phyloP scores from a whole-genome alignment of 2,888 invertebrate species.

The Metellina segmentata region DNA sequence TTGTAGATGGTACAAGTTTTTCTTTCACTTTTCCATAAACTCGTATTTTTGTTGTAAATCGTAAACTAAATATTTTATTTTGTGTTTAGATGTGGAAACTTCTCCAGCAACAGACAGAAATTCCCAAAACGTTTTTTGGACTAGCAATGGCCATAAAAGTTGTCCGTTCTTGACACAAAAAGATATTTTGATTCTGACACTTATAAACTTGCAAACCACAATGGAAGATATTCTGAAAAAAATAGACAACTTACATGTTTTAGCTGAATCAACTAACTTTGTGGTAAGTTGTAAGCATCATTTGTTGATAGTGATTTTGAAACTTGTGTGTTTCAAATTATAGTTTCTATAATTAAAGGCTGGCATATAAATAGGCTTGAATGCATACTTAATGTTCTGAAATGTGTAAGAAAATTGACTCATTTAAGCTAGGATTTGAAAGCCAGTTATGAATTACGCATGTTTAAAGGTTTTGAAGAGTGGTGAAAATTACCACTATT shows the following conservation, averaged over 20 bases:
- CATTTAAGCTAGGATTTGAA: too few relatives aligned
- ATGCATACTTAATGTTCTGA: too few relatives aligned
- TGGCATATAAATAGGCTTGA: too few relatives aligned
- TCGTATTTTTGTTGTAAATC: too few relatives aligned
- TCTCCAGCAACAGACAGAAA: slow-evolving; percentile 10
- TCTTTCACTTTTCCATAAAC: too few relatives aligned
- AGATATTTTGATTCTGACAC: slow-evolving; percentile 47
- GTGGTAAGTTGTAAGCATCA: slow-evolving; percentile 13
- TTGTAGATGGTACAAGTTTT: too few relatives aligned
- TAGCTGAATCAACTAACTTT: slow-evolving; percentile 47
- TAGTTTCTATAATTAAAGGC: too few relatives aligned
- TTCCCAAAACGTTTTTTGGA: slow-evolving; percentile 24
- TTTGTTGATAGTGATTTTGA: not conserved
- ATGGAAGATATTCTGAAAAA: slow-evolving; percentile 57
- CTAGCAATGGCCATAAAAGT: not conserved
- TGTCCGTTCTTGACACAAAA: slow-evolving; percentile 33
- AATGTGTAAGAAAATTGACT: too few relatives aligned
- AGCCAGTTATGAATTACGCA: too few relatives aligned
- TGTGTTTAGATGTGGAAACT: slow-evolving; percentile 32
- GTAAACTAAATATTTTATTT: not conserved
- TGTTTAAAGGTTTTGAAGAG: too few relatives aligned
- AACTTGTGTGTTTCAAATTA: too few relatives aligned
- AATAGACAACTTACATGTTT: slow-evolving; percentile 38
- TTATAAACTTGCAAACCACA: slow-evolving; percentile 68
- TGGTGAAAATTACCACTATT: too few relatives aligned